Base-by-base conservation (phyloP, 2,797 vertebrate species). In the Vultur gryphus region DNA sequence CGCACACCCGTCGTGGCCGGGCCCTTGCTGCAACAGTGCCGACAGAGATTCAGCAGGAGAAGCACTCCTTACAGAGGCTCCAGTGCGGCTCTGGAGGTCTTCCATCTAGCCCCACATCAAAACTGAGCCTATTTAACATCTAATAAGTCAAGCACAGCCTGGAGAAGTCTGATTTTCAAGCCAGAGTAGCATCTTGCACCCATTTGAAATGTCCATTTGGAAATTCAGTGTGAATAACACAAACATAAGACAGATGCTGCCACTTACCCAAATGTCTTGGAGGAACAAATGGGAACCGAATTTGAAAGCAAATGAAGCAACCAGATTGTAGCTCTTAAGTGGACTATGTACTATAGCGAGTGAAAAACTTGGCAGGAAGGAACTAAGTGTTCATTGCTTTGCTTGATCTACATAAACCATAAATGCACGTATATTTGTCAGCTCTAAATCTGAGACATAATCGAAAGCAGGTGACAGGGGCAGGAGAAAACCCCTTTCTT, bases 171-270 rank as follows among this genome's bases (percentile, higher is more conserved):
- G 89, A 66, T 96, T 97, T 94, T 79, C 84, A 59, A 97, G 97
- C 95, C 96, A 96, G 96, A 91, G 93, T 33, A 94, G 94, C 96
- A 97, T 97, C 93, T 95, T 97, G 96, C 96, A 69, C 84, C 94
- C 92, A 91, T 95, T 96, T 33, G 94, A 94, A 95, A 94, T 9
- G 95, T 96, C 96, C 97, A 58, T 97, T 96, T 96, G 92, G 95
- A 97, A 97, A 97, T 96, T 95, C 97, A 97, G 96, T 51, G 95
- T 96, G 95, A 97, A 97, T 96, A 96, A 93, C 93, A 95, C 94
- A 97, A 97, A 96, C 93, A 91, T 78, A 86, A 96, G 96, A 48
- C 97, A 97, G 97, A 96, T 97, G 95, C 96, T 95, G 96, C 97
- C 92, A 95, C 97, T 97, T 97, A 90, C 90, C 86, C 96, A 89